A percentile compares a stretch with the other conserved stretches of the same genome.
Evolutionary conservation across 1,140 invertebrate species (phyloP).

Genomic region (Anoplophora glabripennis): DNA sequence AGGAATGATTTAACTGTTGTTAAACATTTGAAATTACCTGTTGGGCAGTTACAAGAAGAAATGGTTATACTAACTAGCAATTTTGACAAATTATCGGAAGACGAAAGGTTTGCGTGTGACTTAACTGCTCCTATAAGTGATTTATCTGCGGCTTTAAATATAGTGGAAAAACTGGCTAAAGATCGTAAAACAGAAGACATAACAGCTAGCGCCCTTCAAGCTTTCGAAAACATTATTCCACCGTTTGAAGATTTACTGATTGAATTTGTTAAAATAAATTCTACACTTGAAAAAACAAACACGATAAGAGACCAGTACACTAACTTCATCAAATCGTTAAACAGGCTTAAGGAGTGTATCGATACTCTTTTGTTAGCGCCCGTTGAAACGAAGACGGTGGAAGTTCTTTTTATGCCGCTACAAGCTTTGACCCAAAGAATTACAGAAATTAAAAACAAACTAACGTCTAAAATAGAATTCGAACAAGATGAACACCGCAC

Average conservation of each 20-base stretch:
- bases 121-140: too few relatives aligned
- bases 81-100: too few relatives aligned
- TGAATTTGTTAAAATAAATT: slow-evolving; percentile 27
- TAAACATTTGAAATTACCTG: slow-evolving; percentile 6
- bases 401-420: slow-evolving; percentile 17
- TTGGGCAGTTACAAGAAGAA: slow-evolving; percentile 8
- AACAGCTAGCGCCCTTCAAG: too few relatives aligned
- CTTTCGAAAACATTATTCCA: slow-evolving; percentile 12
- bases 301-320: slow-evolving; percentile 6
- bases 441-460: slow-evolving; percentile 5
- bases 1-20: neutral
- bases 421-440: slow-evolving; percentile 15
- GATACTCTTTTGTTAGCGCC: slow-evolving; percentile 19
- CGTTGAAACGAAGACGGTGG: slow-evolving; percentile 9
- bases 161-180: too few relatives aligned
- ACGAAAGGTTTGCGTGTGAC: too few relatives aligned
- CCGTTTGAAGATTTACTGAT: slow-evolving; percentile 25
- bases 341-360: slow-evolving; percentile 10
- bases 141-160: too few relatives aligned
- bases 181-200: too few relatives aligned
- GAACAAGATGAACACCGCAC: neutral
- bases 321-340: slow-evolving; percentile 9
- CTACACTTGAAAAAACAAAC: slow-evolving; percentile 9
- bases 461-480: neutral
- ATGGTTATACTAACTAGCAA: neutral